A percentile compares a stretch with the other conserved stretches of the same genome.
phyloP scores from a whole-genome alignment of 2,888 invertebrate genomes.

The Drosophila eohydei region DNA sequence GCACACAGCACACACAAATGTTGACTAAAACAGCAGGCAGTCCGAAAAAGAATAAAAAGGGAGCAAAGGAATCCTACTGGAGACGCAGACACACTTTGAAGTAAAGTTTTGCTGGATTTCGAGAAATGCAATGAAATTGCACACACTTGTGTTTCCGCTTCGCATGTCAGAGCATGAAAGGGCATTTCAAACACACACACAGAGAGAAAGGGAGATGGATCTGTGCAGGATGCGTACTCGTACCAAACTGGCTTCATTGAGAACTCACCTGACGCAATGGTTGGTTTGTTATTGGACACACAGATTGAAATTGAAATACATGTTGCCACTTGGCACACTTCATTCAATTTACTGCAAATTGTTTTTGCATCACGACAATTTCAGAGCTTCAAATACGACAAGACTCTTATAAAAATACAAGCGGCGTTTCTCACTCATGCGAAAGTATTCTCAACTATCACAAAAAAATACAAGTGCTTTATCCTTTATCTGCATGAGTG shows the following conservation, averaged over 20 bases:
- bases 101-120: slow-evolving; percentile 58
- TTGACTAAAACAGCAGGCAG: slow-evolving; percentile 46
- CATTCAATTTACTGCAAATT: slow-evolving; percentile 70
- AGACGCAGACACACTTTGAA: slow-evolving; percentile 57
- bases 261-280: slow-evolving; percentile 43
- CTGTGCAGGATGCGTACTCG: slow-evolving; percentile 17
- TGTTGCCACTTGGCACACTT: slow-evolving; percentile 53
- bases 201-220: not conserved
- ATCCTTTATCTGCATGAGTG: not conserved
- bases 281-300: slow-evolving; percentile 56
- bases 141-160: slow-evolving; percentile 72
- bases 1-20: slow-evolving; percentile 34
- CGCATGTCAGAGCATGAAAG: slow-evolving; percentile 46
- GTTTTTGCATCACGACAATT: slow-evolving; percentile 53
- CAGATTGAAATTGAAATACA: slow-evolving; percentile 70
- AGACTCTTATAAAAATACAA: slow-evolving; percentile 7
- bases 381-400: slow-evolving; percentile 3
- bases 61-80: slow-evolving; percentile 1
- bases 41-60: slow-evolving; percentile 1
- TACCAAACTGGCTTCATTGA: slow-evolving; percentile 30
- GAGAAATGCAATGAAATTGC: slow-evolving; percentile 71
- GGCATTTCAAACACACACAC: slow-evolving; percentile 19
- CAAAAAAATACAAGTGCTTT: not conserved
- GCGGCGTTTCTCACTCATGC: not conserved
- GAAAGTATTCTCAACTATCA: not conserved